Base-by-base conservation (phyloP, 2,113 vertebrate genomes). In the Ameiurus melas region DNA sequence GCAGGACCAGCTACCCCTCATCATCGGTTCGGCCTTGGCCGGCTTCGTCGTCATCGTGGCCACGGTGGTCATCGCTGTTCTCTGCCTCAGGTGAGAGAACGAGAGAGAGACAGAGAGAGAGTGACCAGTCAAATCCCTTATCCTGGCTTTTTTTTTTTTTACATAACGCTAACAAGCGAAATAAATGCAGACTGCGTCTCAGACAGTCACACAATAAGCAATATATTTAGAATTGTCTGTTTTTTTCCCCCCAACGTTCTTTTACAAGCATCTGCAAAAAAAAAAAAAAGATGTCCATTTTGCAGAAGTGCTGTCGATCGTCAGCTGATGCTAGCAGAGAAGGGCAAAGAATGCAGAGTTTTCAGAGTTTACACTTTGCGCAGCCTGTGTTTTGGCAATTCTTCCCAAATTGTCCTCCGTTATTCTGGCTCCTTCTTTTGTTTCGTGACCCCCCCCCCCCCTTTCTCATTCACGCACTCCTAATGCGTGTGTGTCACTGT, bases 1-100 rank as follows among this genome's bases (percentile, higher is more conserved):
- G 86, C 98, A 99, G 93, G 98, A 99, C 86, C 96, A 97, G 94
- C 95, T 99, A 88, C 98, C 98, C 62, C 97, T 99, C 88, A 98
- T 99, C 0, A 96, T 99, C 84, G 98, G 98, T 53, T 99, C 98
- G 0, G 98, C 97, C 57, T 97, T 96, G 0, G 98, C 98, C 0
- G 97, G 97, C 3, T 96, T 99, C 75, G 97, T 99, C 57, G 97
- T 99, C 13, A 95, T 99, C 84, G 97, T 98, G 1, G 98, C 97
- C 8, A 94, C 99, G 47, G 97, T 98, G 91, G 97, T 99, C 92
- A 98, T 99, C 0, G 96, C 97, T 33, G 95, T 99, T 0, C 97
- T 99, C 92, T 99, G 98, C 93, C 97, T 99, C 94, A 99, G 97
- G 98, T 99, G 96, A 95, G 94, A 58, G 58, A 33, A 27, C 82